These are phyloP conservation scores for Psilanteris sp. DNA, from an alignment of 1,140 invertebrate genomes.

Conservation along the genomic window DNA sequence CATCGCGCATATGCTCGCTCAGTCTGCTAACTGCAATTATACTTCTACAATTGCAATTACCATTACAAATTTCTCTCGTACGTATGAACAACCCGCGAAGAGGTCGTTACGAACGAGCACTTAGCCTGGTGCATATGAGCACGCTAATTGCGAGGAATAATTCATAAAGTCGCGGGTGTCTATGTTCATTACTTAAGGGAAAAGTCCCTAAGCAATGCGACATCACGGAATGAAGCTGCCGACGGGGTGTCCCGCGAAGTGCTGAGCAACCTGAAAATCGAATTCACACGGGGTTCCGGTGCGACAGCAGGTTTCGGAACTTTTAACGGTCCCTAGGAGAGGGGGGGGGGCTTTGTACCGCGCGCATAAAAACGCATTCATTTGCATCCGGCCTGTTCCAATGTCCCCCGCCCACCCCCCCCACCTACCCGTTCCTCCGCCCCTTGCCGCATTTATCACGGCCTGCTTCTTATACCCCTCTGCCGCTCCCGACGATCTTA, in stretches of 20 bases:
- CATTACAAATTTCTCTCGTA: conserved; percentile 34
- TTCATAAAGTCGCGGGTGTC: conserved; percentile 51
- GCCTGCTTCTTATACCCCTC: too few species aligned
- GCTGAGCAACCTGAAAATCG: conserved; percentile 62
- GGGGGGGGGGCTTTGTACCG: conserved; percentile 66
- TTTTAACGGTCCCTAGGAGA: conserved; percentile 75
- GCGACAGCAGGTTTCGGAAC: conserved; percentile 75
- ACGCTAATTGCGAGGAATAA: too few species aligned
- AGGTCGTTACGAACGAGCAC: conserved; percentile 13
- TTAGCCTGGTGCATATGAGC: neutral
- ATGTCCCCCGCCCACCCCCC: too few species aligned
- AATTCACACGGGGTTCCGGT: conserved; percentile 44
- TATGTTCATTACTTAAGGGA: conserved; percentile 15
- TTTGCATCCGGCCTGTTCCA: conserved; percentile 77
- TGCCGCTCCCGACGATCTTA: too few species aligned
- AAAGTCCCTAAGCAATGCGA: conserved; percentile 17
- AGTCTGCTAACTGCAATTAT: conserved; percentile 10
- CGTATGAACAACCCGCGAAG: conserved; percentile 1
- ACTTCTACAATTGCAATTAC: conserved; percentile 45
- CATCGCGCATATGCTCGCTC: conserved; percentile 38
- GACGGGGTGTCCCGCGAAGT: conserved; percentile 48
- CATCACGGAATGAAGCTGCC: conserved; percentile 8
- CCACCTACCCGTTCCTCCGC: too few species aligned
- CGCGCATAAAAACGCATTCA: conserved; percentile 75
- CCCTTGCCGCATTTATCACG: too few species aligned